Conservation (phyloP, 2,113 vertebrate species). For the Sardina pilchardus region DNA sequence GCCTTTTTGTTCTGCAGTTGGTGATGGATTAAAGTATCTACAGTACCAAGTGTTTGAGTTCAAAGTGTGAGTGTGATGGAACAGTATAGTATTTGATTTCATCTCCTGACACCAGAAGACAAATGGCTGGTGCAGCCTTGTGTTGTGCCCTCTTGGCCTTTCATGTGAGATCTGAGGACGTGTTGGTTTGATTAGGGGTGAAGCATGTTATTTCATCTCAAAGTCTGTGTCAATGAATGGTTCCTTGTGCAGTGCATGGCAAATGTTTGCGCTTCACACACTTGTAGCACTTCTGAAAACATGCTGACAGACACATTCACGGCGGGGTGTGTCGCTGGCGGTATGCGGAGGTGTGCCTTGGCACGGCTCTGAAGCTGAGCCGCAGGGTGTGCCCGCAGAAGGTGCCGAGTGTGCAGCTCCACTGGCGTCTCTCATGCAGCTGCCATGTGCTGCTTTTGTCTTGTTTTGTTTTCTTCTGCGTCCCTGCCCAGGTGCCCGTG, state of each 20-base stretch:
- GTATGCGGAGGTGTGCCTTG: conserved; percentile 35
- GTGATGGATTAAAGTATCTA: neutral
- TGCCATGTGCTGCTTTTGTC: neutral
- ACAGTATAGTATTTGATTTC: neutral
- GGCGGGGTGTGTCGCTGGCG: neutral
- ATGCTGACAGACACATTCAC: neutral
- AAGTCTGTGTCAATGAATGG: neutral
- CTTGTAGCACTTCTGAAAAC: neutral
- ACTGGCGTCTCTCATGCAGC: neutral
- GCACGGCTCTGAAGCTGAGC: conserved; percentile 33
- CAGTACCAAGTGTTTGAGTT: neutral
- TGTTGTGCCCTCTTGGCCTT: no score
- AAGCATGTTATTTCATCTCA: neutral
- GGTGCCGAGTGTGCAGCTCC: conserved; percentile 25
- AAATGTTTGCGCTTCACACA: neutral
- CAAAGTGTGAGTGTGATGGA: neutral
- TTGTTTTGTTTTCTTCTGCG: neutral
- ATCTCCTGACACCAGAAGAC: neutral
- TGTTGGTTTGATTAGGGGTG: neutral
- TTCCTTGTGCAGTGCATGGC: neutral
- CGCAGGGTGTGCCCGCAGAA: conserved; percentile 38
- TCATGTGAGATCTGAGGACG: no score
- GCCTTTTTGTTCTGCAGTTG: neutral
- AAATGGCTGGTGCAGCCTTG: neutral
- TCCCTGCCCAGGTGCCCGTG: conserved; percentile 55